Evolutionary conservation across 2,113 vertebrate species (phyloP), one percentile per base, ranked within the genome.

Genomic region (Aramus guarauna): DNA sequence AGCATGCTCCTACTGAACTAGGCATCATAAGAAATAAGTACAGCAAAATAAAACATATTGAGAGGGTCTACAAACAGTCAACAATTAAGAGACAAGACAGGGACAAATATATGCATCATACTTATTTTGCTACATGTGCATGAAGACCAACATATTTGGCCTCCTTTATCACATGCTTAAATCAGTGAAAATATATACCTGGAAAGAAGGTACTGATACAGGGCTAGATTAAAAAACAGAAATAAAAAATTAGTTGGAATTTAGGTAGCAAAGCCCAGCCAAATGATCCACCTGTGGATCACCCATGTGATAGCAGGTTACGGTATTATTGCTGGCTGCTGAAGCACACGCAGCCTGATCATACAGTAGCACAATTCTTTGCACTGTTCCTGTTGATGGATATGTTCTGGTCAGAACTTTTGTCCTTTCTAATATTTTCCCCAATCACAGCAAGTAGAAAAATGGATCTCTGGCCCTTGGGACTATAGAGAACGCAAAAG

Each of bases 341-440:
- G 22, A 68, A 30, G 26, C 0, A 0, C 4, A 12, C 2, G 1
- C 52, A 80, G 52, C 58, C 36, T 66, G 36, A 48, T 27, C 8
- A 21, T 2, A 27, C 0, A 11, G 47, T 4, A 74, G 17, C 5
- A 13, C 47, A 39, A 36, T 22, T 68, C 53, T 50, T 47, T 27
- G 29, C 11, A 13, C 22, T 34, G 17, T 34, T 79, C 50, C 67
- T 69, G 60, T 45, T n/a, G 36, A 24, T 69, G 39, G 60, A 50
- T 14, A 23, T 12, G 12, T 20, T 50, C 72, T 62, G 20, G 18
- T 66, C 56, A 83, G 45, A 23, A 29, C 9, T 83, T 30, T 37
- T 9, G 13, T 41, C 53, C 16, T 30, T 86, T 82, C 45, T 63
- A 58, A 20, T 20, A 22, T 34, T 74, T 82, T 73, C 34, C 13